Base-by-base conservation (phyloP, 2,888 invertebrate genomes). In the Stegophylla sp. region DNA sequence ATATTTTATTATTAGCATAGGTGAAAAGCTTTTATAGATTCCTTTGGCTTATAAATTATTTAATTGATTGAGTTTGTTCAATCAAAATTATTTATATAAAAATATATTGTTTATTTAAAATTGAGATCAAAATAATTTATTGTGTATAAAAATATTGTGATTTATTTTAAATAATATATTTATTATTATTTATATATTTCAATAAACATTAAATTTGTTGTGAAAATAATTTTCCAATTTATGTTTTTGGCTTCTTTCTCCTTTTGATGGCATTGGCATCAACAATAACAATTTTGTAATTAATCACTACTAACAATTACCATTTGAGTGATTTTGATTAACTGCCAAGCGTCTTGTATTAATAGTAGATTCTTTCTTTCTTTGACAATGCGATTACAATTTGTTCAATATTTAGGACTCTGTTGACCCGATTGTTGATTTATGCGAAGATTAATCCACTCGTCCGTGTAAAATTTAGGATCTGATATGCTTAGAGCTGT, bases 391-490 rank as follows among this genome's bases (percentile, higher is more conserved):
- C 0, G 1, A 43, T 26, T 64, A 17, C 7, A 61, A 28, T 41
- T 64, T 53, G 4, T 26, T 77, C 12, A 79, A 61, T 69, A 79
- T 15, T 79, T 79, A 7, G 69, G 69, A n/a, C 28, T 79, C 51
- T 4, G 59, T 3, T 61, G 79, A 20, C 61, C 23, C n/a, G 79
- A 61, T 59, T 79, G 23, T 67, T 71, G 69, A 61, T 79, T 71
- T 67, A 82, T 82, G 10, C 77, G 82, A 82, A 79, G 71, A 41
- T 84, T 84, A 15, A 85, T 84, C 85, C 85, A 85, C 48, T 85
- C 91, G 86, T 95, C 94, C 86, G 95, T 93, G 87, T 96, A 95
- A 86, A 94, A 94, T 83, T 94, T 90, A 20, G 96, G 96, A 88
- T 97, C 96, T 84, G 93, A 92, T 83, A 97, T 91, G 84, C 92